Evolutionary conservation across 2,797 vertebrate genomes (phyloP).

Genomic region (Microctenopoma lineatum): DNA sequence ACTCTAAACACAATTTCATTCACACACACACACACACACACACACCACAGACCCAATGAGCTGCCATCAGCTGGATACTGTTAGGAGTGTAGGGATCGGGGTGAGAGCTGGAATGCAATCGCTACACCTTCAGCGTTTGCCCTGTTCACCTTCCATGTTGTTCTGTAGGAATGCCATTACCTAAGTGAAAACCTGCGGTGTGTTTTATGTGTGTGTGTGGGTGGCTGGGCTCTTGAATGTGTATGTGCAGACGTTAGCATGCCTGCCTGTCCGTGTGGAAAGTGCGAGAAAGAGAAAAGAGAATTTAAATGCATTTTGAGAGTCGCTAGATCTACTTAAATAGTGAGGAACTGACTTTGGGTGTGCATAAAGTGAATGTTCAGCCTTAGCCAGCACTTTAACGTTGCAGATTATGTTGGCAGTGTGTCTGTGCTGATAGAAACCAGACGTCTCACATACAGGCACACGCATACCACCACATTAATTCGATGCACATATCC

Average conservation of each 20-base stretch:
- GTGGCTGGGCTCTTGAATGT: slow-evolving; percentile 33
- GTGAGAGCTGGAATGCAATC: slow-evolving; percentile 54
- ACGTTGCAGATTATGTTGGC: slow-evolving; percentile 67
- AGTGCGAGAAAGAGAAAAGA: slow-evolving; percentile 6
- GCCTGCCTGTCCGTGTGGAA: slow-evolving; percentile 23
- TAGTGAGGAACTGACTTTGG: slow-evolving; percentile 11
- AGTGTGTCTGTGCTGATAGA: slow-evolving; percentile 65
- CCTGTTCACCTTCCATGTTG: slow-evolving; percentile 66
- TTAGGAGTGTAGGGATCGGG: slow-evolving; percentile 48
- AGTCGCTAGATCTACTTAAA: slow-evolving; percentile 42
- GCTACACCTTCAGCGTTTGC: slow-evolving; percentile 67
- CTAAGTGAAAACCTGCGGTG: slow-evolving; percentile 53
- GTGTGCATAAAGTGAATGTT: slow-evolving; percentile 41
- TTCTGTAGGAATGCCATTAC: slow-evolving; percentile 70
- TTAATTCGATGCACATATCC: slow-evolving; percentile 36
- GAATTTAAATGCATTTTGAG: slow-evolving; percentile 27
- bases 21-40: slow-evolving; percentile 1
- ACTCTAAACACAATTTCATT: neutral
- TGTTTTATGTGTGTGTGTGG: slow-evolving; percentile 1
- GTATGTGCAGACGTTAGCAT: slow-evolving; percentile 37
- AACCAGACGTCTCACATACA: slow-evolving; percentile 65
- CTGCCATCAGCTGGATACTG: slow-evolving; percentile 66
- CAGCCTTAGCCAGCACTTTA: slow-evolving; percentile 59
- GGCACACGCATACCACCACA: slow-evolving; percentile 27
- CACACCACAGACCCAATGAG: slow-evolving; percentile 26